Base-by-base conservation (phyloP, 2,797 vertebrate genomes). In the Heterohyrax brucei region DNA sequence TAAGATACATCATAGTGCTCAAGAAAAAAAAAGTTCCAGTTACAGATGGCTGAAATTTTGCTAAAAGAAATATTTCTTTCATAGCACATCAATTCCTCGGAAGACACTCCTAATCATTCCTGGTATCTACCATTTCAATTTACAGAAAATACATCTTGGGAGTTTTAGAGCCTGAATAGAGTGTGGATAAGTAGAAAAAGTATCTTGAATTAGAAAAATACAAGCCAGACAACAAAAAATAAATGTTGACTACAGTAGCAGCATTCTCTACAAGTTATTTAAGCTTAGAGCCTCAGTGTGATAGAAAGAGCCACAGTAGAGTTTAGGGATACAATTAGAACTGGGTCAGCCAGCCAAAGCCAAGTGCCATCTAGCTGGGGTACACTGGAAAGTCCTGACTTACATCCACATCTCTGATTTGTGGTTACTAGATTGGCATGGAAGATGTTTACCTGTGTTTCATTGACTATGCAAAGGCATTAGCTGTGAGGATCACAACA, bases 211-310 rank as follows among this genome's bases (percentile, higher is more conserved):
- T 89, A 96, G 53, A 78, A 87, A 95, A 95, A 30, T 87, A 73
- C 2, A 91, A 96, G n/a, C 90, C 64, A 7, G 68, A 39, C 95
- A 91, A 89, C 7, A 96, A 95, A 66, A 96, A 96, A 93, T 94
- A 59, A 87, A 96, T 91, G 33, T 77, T 93, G 84, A 68, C 5
- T 48, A 83, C 33, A 95, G n/a, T 26, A 87, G 93, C 28, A 77
- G 1, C 50, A 80, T 72, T 94, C 66, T 91, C 85, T 89, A 72
- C 92, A 80, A 93, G 73, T 93, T 94, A 94, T 91, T 93, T 92
- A 89, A 91, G 14, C 10, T 83, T 84, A 28, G 18, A 93, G 48
- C 1, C 44, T 80, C 53, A 64, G 66, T 86, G 10, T 82, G 28
- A 76, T 95, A 91, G 82, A 73, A 91, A 93, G 82, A 83, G 8